These are phyloP conservation scores for Fabriciana adippe DNA, from an alignment of 2,888 invertebrate genomes.

Conservation along the genomic window DNA sequence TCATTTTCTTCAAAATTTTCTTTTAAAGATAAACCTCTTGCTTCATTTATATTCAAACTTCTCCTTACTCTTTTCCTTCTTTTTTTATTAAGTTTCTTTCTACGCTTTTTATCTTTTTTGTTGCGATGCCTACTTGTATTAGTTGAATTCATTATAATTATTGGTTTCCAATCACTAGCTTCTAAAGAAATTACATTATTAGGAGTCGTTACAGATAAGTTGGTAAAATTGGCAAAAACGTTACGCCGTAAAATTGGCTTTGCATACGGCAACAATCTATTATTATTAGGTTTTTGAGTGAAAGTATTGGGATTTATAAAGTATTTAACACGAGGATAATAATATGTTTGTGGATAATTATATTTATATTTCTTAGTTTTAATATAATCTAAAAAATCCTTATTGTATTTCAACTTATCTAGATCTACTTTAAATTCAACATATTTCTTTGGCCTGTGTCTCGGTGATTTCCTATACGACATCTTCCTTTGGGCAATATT, in stretches of 20 bases:
- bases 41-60: constrained; percentile 39
- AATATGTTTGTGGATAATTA: constrained; percentile 72
- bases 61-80: constrained; percentile 55
- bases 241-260: constrained; percentile 48
- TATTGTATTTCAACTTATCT: constrained; percentile 69
- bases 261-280: constrained; percentile 57
- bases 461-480: constrained; percentile 55
- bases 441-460: constrained; percentile 67
- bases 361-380: constrained; percentile 76
- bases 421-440: constrained; percentile 67
- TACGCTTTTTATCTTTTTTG: constrained; percentile 44
- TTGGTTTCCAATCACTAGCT: constrained; percentile 68
- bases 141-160: constrained; percentile 54
- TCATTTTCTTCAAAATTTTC: constrained; percentile 1
- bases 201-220: constrained; percentile 39
- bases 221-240: constrained; percentile 41
- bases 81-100: constrained; percentile 48
- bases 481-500: constrained; percentile 73
- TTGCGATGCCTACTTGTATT: constrained; percentile 42
- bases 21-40: constrained; percentile 5
- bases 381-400: constrained; percentile 71
- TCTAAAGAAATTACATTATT: constrained; percentile 38
- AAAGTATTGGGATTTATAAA: constrained; percentile 65
- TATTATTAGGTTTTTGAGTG: constrained; percentile 57
- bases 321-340: constrained; percentile 72